Conservation (phyloP, 2,888 invertebrate genomes). For the Oligia latruncula region DNA sequence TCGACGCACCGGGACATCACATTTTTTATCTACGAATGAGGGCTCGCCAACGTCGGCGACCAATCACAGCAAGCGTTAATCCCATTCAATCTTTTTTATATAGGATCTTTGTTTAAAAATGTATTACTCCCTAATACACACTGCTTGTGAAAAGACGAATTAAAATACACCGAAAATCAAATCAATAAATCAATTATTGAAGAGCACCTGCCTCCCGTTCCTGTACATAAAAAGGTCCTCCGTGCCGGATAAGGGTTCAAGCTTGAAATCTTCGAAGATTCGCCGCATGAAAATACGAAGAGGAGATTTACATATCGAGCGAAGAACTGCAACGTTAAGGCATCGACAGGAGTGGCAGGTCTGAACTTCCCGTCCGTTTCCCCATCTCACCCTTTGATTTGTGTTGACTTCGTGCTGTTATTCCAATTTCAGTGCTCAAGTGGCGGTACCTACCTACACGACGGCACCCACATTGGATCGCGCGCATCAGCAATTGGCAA, state of each 20-base stretch:
- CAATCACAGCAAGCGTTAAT: too few species aligned
- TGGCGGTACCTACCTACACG: not conserved
- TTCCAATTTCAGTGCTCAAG: not conserved
- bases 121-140: too few species aligned
- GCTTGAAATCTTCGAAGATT: not conserved
- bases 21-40: too few species aligned
- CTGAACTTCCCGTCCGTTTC: not conserved
- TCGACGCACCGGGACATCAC: too few species aligned
- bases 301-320: not conserved
- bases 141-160: too few species aligned
- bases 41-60: too few species aligned
- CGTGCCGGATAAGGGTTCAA: not conserved
- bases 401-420: not conserved
- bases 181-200: too few species aligned
- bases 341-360: conserved; percentile 5
- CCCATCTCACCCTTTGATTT: not conserved
- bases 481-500: not conserved
- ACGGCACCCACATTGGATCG: not conserved
- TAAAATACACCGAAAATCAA: too few species aligned
- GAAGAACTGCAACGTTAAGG: not conserved
- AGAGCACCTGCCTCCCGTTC: too few species aligned
- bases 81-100: too few species aligned
- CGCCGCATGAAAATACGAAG: conserved; percentile 1
- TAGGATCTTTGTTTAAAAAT: too few species aligned
- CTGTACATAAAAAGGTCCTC: not conserved